phyloP scores from a whole-genome alignment of 2,888 invertebrate genomes.

The Campoplex nolae region DNA sequence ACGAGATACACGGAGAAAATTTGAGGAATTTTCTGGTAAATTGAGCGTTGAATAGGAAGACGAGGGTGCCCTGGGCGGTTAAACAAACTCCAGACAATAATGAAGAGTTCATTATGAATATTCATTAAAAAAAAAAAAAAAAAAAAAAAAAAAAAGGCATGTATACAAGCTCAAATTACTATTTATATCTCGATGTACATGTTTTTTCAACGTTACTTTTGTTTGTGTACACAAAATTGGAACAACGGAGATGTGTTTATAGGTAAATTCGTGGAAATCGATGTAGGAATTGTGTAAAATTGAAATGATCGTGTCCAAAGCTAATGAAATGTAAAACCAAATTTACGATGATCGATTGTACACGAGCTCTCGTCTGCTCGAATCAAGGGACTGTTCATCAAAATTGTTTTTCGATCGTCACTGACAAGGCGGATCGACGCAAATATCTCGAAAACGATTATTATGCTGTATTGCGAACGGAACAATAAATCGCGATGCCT shows the following conservation, averaged over 20 bases:
- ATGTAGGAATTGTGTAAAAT: neutral
- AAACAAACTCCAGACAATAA: conserved; percentile 51
- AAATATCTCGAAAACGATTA: conserved; percentile 5
- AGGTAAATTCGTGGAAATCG: conserved; percentile 3
- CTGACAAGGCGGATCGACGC: conserved; percentile 17
- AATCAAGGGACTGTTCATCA: conserved; percentile 19
- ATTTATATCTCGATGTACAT: neutral
- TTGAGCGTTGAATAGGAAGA: conserved; percentile 24
- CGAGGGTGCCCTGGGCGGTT: neutral
- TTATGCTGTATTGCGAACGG: neutral
- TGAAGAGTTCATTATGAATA: conserved; percentile 14
- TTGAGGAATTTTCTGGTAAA: conserved; percentile 59
- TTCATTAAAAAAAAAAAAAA: neutral
- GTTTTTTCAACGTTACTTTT: neutral
- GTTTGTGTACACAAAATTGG: neutral
- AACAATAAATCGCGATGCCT: conserved; percentile 12
- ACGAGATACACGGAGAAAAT: conserved; percentile 41
- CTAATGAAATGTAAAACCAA: neutral
- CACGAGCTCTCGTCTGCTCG: neutral
- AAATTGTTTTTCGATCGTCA: conserved; percentile 26
- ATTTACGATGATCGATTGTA: neutral
- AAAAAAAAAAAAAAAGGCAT: neutral
- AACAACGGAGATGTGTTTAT: neutral
- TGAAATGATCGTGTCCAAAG: neutral
- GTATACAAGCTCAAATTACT: neutral